These are phyloP conservation scores for Drosophila quasianomalipes DNA, from an alignment of 2,888 invertebrate species.

Conservation along the genomic window DNA sequence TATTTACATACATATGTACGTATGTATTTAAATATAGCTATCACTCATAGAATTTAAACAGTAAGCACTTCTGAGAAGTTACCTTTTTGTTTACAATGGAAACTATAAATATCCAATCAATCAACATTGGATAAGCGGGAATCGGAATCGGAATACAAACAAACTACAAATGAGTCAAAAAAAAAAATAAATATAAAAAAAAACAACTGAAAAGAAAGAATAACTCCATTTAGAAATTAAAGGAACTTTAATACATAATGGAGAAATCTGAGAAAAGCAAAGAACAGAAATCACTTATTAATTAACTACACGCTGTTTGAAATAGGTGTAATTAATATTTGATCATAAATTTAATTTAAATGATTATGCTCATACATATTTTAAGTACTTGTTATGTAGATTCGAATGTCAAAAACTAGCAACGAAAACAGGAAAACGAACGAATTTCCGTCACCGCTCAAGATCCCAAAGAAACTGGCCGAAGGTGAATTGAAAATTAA, in stretches of 20 bases:
- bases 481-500: slow-evolving; percentile 45
- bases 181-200: background rate
- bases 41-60: background rate
- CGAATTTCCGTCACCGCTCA: slow-evolving; percentile 30
- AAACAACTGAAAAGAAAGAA: background rate
- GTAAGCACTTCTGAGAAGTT: slow-evolving; percentile 4
- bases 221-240: background rate
- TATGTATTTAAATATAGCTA: background rate
- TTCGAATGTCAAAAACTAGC: slow-evolving; percentile 25
- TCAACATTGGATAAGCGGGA: slow-evolving; percentile 2
- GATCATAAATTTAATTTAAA: slow-evolving; percentile 2
- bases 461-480: slow-evolving; percentile 11
- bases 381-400: slow-evolving; percentile 5
- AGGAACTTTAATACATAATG: background rate
- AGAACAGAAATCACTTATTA: slow-evolving; percentile 27
- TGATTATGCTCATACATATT: background rate
- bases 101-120: slow-evolving; percentile 15
- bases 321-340: slow-evolving; percentile 36
- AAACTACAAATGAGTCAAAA: slow-evolving; percentile 13
- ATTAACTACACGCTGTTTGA: slow-evolving; percentile 36
- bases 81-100: slow-evolving; percentile 3
- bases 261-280: background rate
- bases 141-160: background rate
- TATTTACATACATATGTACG: background rate
- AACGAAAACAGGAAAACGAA: slow-evolving; percentile 30